phyloP scores from a whole-genome alignment of 2,888 invertebrate species.

The Drosophila prostipennis region DNA sequence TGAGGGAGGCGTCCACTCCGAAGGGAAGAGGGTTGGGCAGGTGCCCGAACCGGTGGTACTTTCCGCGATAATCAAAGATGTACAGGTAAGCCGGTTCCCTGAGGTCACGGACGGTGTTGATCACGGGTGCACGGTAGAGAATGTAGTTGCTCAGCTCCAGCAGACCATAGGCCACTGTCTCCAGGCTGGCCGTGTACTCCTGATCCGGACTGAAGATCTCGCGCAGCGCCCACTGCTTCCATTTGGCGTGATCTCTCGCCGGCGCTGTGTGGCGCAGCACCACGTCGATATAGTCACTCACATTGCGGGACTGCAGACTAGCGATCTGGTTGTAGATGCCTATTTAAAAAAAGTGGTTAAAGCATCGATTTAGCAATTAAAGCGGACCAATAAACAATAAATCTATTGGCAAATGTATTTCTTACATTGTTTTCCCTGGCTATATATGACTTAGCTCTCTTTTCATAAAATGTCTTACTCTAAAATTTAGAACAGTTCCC shows the following conservation, averaged over 20 bases:
- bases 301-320: constrained; percentile 67
- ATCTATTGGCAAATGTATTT: too few relatives aligned
- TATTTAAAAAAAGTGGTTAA: constrained; percentile 14
- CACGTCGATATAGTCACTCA: constrained; percentile 80
- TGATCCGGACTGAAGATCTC: constrained; percentile 78
- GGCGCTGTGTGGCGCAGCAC: constrained; percentile 77
- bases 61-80: constrained; percentile 85
- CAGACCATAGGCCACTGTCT: constrained; percentile 69
- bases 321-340: constrained; percentile 78
- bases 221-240: constrained; percentile 77
- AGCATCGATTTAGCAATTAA: background rate
- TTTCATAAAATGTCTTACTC: too few relatives aligned
- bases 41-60: constrained; percentile 82
- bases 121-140: constrained; percentile 80
- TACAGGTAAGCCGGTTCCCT: constrained; percentile 84
- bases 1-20: constrained; percentile 85
- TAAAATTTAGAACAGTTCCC: too few relatives aligned
- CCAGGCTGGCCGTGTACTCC: constrained; percentile 46
- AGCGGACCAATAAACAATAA: too few relatives aligned
- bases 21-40: constrained; percentile 82
- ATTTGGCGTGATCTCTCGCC: constrained; percentile 68
- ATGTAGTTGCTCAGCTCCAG: constrained; percentile 81
- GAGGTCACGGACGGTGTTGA: constrained; percentile 76
- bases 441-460: too few relatives aligned
- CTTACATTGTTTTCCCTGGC: too few relatives aligned